Evolutionary conservation across 1,140 invertebrate genomes (phyloP).

Genomic region (Sinonovacula constricta): DNA sequence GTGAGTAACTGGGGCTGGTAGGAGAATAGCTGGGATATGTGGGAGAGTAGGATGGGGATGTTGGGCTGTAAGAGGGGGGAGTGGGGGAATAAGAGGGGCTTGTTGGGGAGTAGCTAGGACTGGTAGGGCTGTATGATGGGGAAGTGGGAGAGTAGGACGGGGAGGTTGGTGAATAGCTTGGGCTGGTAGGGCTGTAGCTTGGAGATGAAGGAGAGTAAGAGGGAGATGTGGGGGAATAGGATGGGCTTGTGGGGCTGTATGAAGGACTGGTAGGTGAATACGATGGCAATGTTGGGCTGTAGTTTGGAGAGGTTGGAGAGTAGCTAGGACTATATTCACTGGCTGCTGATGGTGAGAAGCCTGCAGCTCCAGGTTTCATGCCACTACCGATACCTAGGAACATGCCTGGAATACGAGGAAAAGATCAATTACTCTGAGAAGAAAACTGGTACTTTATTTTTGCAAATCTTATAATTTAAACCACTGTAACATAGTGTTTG

Average conservation of each 20-base stretch:
- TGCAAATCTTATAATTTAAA: no score
- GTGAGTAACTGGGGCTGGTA: conserved; percentile 85
- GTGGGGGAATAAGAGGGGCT: conserved; percentile 85
- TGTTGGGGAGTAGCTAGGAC: conserved; percentile 78
- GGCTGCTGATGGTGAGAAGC: conserved; percentile 90
- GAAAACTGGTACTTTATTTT: no score
- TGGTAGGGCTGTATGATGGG: conserved; percentile 84
- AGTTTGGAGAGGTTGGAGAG: background rate
- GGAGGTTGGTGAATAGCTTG: conserved; percentile 85
- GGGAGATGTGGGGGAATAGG: conserved; percentile 86
- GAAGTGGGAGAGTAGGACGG: conserved; percentile 78
- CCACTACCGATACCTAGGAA: conserved; percentile 92
- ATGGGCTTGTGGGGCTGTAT: conserved; percentile 82
- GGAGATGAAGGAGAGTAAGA: conserved; percentile 81
- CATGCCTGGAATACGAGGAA: conserved; percentile 90
- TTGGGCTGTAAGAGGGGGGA: conserved; percentile 86
- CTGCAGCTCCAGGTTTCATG: conserved; percentile 97
- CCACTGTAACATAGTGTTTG: no score
- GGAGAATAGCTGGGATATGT: conserved; percentile 85
- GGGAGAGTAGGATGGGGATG: conserved; percentile 83
- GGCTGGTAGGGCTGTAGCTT: conserved; percentile 85
- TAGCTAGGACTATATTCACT: conserved; percentile 55
- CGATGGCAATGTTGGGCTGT: conserved; percentile 87
- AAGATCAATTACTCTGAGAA: no score
- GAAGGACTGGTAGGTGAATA: conserved; percentile 84